A percentile compares a stretch with the other conserved stretches of the same genome.
These are phyloP conservation scores for Thelaira solivaga DNA, from an alignment of 2,888 invertebrate species.

Conservation along the genomic window DNA sequence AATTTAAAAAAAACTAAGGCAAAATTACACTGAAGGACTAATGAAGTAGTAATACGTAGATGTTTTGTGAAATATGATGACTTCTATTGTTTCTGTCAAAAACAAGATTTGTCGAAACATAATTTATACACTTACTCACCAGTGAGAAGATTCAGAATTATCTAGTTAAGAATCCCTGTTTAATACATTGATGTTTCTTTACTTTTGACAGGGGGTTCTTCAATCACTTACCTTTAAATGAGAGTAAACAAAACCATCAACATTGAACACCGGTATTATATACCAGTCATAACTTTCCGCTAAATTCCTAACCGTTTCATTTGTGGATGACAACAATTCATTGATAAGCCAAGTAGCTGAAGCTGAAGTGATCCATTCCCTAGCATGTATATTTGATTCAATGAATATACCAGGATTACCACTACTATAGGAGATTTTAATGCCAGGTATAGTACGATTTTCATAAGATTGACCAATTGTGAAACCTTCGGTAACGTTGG, in stretches of 20 bases:
- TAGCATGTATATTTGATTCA: conserved; percentile 82
- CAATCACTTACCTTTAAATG: conserved; percentile 79
- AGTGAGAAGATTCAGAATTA: too few species aligned
- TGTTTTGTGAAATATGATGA: too few species aligned
- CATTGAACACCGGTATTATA: conserved; percentile 84
- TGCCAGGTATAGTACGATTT: conserved; percentile 80
- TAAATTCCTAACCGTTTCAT: conserved; percentile 79
- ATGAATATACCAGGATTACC: conserved; percentile 81
- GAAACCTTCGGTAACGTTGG: conserved; percentile 70
- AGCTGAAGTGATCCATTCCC: conserved; percentile 87
- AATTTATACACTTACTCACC: too few species aligned
- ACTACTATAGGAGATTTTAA: conserved; percentile 76
- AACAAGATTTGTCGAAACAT: too few species aligned
- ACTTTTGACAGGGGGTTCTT: neutral
- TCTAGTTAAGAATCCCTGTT: too few species aligned
- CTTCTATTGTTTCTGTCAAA: too few species aligned
- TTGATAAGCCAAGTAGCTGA: conserved; percentile 84
- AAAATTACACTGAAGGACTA: too few species aligned
- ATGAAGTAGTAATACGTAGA: too few species aligned
- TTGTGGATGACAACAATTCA: conserved; percentile 81
- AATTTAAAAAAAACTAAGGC: too few species aligned
- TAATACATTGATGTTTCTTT: too few species aligned
- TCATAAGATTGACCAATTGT: conserved; percentile 80
- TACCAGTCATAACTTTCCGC: conserved; percentile 86
- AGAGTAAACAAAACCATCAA: conserved; percentile 85